Percentiles rank a stretch among this genome's conserved stretches.
Conservation (phyloP, 2,888 invertebrate species). For the Ischnus inquisitorius region DNA sequence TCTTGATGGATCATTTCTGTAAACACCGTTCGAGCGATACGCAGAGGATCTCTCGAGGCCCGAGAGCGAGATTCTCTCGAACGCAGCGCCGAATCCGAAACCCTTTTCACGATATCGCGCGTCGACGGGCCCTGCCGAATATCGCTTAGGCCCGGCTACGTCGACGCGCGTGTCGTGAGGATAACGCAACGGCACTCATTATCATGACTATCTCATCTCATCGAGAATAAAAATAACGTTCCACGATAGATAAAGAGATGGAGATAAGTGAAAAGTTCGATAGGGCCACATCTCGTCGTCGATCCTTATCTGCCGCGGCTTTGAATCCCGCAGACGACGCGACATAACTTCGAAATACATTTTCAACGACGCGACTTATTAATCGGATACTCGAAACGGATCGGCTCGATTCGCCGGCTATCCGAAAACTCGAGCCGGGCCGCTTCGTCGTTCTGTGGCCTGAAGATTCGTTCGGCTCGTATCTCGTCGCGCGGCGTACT, state of each 20-base stretch:
- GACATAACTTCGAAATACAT: conserved; percentile 52
- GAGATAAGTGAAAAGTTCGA: conserved; percentile 65
- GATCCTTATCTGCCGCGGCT: conserved; percentile 57
- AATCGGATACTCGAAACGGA: conserved; percentile 43
- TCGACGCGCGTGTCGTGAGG: conserved; percentile 11
- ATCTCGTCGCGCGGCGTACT: not conserved
- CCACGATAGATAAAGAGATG: conserved; percentile 58
- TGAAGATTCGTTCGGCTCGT: not conserved
- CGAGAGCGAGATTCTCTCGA: not conserved
- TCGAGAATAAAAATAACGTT: conserved; percentile 57
- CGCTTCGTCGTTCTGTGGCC: too few species aligned
- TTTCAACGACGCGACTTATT: conserved; percentile 44
- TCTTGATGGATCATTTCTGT: conserved; percentile 22
- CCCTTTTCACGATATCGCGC: conserved; percentile 10
- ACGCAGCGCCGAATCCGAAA: conserved; percentile 15
- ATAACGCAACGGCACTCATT: conserved; percentile 53
- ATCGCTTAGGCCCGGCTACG: not conserved
- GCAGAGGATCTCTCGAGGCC: not conserved
- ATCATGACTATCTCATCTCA: conserved; percentile 60
- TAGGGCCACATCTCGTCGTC: conserved; percentile 23
- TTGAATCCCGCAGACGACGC: not conserved
- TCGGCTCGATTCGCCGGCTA: not conserved
- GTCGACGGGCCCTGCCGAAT: not conserved
- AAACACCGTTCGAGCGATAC: not conserved
- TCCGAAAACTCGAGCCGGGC: too few species aligned